Percentiles rank a stretch among this genome's conserved stretches.
Evolutionary conservation across 2,797 vertebrate genomes (phyloP).

Genomic region (Garrulus glandarius): DNA sequence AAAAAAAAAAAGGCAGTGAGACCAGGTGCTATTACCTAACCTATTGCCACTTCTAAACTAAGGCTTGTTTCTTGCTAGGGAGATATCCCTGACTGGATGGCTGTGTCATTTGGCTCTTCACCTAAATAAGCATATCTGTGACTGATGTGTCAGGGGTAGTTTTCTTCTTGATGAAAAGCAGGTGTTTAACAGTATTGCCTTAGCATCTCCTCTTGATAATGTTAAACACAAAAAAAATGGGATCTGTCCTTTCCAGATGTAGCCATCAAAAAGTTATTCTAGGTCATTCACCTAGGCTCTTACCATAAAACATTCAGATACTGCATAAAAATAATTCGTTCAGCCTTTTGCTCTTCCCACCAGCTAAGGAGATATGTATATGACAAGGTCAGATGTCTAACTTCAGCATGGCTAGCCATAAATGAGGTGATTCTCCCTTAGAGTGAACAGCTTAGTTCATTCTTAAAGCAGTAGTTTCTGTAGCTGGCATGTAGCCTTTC

Average conservation of each 20-base stretch:
- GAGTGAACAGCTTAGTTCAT: background rate
- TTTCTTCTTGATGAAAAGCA: background rate
- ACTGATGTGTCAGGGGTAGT: background rate
- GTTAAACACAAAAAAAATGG: background rate
- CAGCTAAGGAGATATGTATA: background rate
- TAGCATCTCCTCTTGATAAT: background rate
- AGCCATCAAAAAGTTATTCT: background rate
- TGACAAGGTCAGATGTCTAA: background rate
- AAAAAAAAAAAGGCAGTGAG: accelerated
- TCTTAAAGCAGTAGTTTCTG: background rate
- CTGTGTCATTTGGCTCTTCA: background rate
- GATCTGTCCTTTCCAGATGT: background rate
- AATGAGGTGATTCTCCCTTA: background rate
- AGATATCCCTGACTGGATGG: background rate
- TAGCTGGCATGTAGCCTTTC: background rate
- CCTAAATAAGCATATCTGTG: background rate
- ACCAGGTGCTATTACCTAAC: background rate
- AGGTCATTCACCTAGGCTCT: background rate
- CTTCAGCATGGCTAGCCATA: background rate
- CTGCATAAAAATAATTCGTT: background rate
- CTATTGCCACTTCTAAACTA: background rate
- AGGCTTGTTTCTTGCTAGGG: background rate
- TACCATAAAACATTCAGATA: background rate
- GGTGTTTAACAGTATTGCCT: background rate
- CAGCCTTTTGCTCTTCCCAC: background rate